Conservation (phyloP, 2,888 invertebrate species). For the Drosophila robusta region DNA sequence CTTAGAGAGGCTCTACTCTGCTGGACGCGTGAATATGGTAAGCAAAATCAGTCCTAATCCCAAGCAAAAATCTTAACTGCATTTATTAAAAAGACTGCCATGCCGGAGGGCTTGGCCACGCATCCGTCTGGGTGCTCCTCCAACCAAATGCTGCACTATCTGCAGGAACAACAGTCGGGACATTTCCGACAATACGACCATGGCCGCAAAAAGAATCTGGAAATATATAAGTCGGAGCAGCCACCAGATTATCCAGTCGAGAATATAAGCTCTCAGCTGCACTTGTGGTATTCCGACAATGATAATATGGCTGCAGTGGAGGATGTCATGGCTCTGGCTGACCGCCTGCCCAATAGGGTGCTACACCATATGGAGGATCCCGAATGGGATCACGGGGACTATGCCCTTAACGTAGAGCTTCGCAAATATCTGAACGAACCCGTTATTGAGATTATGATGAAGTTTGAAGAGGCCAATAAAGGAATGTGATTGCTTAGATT, state of each 20-base stretch:
- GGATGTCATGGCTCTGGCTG: conserved; percentile 65
- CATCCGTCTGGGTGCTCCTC: conserved; percentile 79
- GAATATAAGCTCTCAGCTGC: conserved; percentile 57
- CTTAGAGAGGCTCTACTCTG: conserved; percentile 86
- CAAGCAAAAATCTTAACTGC: background rate
- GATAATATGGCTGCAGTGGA: conserved; percentile 72
- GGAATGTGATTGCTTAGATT: conserved; percentile 23
- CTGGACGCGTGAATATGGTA: conserved; percentile 65
- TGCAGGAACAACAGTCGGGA: conserved; percentile 74
- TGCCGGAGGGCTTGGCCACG: conserved; percentile 54
- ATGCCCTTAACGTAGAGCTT: conserved; percentile 50
- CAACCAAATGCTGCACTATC: conserved; percentile 78
- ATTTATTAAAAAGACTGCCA: conserved; percentile 52
- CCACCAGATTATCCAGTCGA: conserved; percentile 76
- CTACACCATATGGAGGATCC: conserved; percentile 66
- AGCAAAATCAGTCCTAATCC: background rate
- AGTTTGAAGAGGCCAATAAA: conserved; percentile 47
- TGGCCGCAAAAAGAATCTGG: conserved; percentile 63
- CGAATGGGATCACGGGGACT: conserved; percentile 71
- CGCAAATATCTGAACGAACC: conserved; percentile 67
- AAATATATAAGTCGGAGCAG: conserved; percentile 52
- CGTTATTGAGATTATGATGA: conserved; percentile 64
- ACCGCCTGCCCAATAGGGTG: conserved; percentile 58
- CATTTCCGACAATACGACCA: conserved; percentile 72
- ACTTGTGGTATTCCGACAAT: conserved; percentile 77